phyloP scores from a whole-genome alignment of 2,888 invertebrate genomes.

The Sisyra nigra region DNA sequence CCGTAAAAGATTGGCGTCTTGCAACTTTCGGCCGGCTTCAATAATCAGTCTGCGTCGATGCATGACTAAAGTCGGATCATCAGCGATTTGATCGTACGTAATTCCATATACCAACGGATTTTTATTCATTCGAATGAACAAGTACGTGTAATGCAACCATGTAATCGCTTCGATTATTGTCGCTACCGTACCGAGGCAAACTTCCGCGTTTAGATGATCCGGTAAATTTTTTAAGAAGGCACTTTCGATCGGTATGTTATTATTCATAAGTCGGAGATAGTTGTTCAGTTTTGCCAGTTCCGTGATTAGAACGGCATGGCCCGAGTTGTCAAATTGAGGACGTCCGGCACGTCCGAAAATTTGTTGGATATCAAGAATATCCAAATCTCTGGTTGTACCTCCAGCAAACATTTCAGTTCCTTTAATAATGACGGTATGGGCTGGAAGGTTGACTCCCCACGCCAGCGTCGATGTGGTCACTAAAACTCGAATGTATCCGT shows the following conservation, averaged over 20 bases:
- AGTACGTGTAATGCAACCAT: constrained; percentile 95
- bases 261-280: constrained; percentile 84
- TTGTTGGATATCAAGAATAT: constrained; percentile 92
- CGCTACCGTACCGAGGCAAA: constrained; percentile 88
- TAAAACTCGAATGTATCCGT: constrained; percentile 74
- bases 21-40: constrained; percentile 66
- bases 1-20: constrained; percentile 87
- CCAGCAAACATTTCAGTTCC: constrained; percentile 96
- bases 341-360: constrained; percentile 98
- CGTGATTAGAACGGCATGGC: constrained; percentile 92
- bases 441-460: constrained; percentile 99
- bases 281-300: constrained; percentile 80
- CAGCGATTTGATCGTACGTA: constrained; percentile 28
- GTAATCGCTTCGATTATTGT: constrained; percentile 92
- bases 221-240: constrained; percentile 83
- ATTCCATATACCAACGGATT: constrained; percentile 74
- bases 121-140: constrained; percentile 83
- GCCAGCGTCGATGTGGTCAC: constrained; percentile 96
- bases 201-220: constrained; percentile 97
- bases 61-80: constrained; percentile 64
- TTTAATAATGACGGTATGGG: constrained; percentile 93
- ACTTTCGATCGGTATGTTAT: constrained; percentile 97
- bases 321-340: constrained; percentile 91
- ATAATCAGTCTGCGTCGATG: constrained; percentile 65
- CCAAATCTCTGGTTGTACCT: constrained; percentile 86